Percentiles rank a stretch among this genome's conserved stretches.
Evolutionary conservation across 2,888 invertebrate genomes (phyloP).

Genomic region (Gisinianus flammeolus): DNA sequence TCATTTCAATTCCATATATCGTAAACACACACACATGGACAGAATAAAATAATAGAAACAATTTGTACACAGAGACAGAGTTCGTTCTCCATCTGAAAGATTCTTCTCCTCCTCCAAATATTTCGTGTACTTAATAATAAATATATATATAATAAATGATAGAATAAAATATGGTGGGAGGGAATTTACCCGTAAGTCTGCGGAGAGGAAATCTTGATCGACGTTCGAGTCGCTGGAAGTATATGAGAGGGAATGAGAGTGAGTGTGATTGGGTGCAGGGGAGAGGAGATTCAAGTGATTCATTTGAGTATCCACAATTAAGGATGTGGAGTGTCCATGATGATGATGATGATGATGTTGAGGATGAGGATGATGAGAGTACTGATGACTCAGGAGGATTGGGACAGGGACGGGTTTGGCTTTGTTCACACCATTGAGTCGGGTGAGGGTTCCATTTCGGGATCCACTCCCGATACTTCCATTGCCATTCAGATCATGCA

Average conservation of each 20-base stretch:
- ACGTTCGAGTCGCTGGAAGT: conserved; percentile 47
- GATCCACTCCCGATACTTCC: conserved; percentile 22
- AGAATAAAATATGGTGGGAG: background rate
- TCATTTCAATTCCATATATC: too few relatives aligned
- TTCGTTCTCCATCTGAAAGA: too few relatives aligned
- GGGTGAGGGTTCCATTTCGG: conserved; percentile 36
- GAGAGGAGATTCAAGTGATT: conserved; percentile 40
- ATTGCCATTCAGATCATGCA: conserved; percentile 37
- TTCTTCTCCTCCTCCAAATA: background rate
- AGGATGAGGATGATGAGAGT: conserved; percentile 6
- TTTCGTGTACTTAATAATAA: background rate
- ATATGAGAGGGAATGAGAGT: conserved; percentile 48
- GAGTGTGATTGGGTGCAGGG: conserved; percentile 26
- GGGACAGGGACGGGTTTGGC: conserved; percentile 48
- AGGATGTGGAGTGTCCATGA: conserved; percentile 41
- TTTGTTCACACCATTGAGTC: conserved; percentile 42
- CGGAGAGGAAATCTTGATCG: conserved; percentile 43
- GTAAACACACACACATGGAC: too few relatives aligned
- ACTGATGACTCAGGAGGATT: conserved; percentile 29
- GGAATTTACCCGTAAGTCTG: conserved; percentile 47
- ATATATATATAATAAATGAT: background rate
- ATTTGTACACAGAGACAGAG: too few relatives aligned
- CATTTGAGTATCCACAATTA: conserved; percentile 44
- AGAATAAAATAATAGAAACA: too few relatives aligned
- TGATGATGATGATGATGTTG: background rate